A percentile compares a stretch with the other conserved stretches of the same genome.
Conservation (phyloP, 1,140 invertebrate genomes). For the Zaprionus vittiger region DNA sequence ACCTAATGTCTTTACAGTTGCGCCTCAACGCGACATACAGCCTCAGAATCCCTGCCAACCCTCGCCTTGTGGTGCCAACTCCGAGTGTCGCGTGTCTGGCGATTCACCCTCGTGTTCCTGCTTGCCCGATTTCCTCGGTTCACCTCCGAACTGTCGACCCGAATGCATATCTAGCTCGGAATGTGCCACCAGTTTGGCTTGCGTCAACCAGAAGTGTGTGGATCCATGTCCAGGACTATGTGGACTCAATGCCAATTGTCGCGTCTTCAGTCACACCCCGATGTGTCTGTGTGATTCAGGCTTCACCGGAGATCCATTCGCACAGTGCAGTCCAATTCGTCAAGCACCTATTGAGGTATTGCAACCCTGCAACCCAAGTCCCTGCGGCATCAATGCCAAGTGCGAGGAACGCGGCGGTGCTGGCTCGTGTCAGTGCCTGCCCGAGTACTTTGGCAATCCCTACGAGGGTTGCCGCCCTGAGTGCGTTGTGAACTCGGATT, state of each 20-base stretch:
- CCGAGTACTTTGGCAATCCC: constrained; percentile 90
- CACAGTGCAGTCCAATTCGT: constrained; percentile 88
- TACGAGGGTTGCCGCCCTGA: constrained; percentile 90
- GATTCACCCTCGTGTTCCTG: constrained; percentile 90
- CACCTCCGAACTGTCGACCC: constrained; percentile 91
- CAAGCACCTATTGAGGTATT: constrained; percentile 60
- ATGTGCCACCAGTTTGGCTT: constrained; percentile 93
- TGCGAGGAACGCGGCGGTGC: constrained; percentile 89
- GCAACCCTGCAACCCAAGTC: constrained; percentile 85
- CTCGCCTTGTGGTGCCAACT: constrained; percentile 91
- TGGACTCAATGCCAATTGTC: constrained; percentile 72
- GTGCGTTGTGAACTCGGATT: constrained; percentile 91
- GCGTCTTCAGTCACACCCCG: constrained; percentile 83
- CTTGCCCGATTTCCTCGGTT: constrained; percentile 89
- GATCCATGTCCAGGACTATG: constrained; percentile 77
- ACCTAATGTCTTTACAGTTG: constrained; percentile 77
- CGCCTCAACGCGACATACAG: constrained; percentile 70
- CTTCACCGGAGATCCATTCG: constrained; percentile 86
- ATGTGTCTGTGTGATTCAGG: constrained; percentile 85
- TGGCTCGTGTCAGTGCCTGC: constrained; percentile 89
- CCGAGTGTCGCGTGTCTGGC: constrained; percentile 87
- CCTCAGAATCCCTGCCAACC: constrained; percentile 87
- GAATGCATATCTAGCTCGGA: constrained; percentile 92
- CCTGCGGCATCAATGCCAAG: constrained; percentile 90
- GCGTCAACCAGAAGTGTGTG: constrained; percentile 86